Percentiles rank a stretch among this genome's conserved stretches.
Evolutionary conservation across 2,888 invertebrate genomes (phyloP).

Genomic region (Rapana venosa): DNA sequence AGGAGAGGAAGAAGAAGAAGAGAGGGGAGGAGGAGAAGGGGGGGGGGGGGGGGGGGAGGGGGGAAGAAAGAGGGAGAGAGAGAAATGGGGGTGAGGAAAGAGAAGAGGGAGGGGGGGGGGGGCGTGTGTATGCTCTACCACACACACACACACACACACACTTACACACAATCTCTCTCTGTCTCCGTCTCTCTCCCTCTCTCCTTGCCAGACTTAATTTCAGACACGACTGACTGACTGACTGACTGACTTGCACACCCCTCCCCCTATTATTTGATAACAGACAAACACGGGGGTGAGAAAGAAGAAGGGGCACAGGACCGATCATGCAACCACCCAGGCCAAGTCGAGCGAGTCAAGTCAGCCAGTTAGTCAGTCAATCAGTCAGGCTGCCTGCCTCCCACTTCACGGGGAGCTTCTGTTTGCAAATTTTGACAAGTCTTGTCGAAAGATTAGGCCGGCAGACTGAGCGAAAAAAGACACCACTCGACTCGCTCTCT

Average conservation of each 20-base stretch:
- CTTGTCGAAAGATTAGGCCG: not conserved
- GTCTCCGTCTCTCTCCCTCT: not conserved
- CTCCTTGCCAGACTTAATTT: not conserved
- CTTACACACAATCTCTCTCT: not conserved
- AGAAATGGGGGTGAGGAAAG: no score
- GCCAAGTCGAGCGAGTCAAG: not conserved
- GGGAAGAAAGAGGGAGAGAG: not conserved
- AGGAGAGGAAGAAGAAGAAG: not conserved
- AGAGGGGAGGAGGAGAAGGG: not conserved
- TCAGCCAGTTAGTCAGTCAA: not conserved
- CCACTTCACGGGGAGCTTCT: not conserved
- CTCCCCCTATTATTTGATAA: not conserved
- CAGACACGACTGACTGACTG: no score
- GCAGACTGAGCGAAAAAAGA: not conserved
- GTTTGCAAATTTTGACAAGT: conserved; percentile 13
- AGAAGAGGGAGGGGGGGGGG: no score
- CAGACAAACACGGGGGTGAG: no score
- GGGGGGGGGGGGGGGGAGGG: not conserved
- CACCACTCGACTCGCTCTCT: not conserved
- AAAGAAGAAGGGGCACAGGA: not conserved
- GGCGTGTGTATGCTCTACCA: no score
- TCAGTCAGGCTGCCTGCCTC: not conserved
- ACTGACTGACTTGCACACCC: no score
- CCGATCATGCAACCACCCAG: not conserved
- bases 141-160: no score